Base-by-base conservation (phyloP, 2,113 vertebrate species). In the Acrocephalus arundinaceus region DNA sequence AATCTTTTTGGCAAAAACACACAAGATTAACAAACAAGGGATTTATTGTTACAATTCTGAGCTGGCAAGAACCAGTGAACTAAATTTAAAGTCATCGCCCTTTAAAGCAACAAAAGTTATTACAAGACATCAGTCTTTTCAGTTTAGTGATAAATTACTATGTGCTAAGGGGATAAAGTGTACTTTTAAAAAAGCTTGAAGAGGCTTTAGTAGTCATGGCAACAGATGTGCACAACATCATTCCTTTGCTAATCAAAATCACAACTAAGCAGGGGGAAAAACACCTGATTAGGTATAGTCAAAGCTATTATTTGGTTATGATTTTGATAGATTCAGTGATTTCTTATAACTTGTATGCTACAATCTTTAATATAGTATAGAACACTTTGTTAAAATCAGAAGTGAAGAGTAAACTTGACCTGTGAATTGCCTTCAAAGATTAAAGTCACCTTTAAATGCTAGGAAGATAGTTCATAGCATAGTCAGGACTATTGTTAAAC, bases 181-280 rank as follows among this genome's bases (percentile, higher is more conserved):
- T 97, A 98, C 77, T 98, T 98, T 98, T 97, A 94, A 97, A 97
- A 98, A 97, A 97, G 97, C 97, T 96, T 95, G 96, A 97, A 96
- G 92, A 97, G 91, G 93, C 91, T 95, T 97, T 97, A 88, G 98
- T 99, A 98, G 98, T 98, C 98, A 98, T 98, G 98, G 97, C 97
- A 99, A 99, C 98, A 94, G 96, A 97, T 85, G 94, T 96, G 97
- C 96, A 97, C 96, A 97, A 97, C 98, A 98, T 98, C 98, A 98
- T 97, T 98, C 98, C 97, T 97, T 95, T 95, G 96, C 98, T 98
- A 98, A 98, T 98, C 98, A 98, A 97, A 98, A 98, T 97, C 98
- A 98, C 95, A 98, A 97, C 96, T 95, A 89, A 95, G 96, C 94
- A 94, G 88, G 93, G 95, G 91, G 96, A 93, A 28, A 39, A 59